Evolutionary conservation across 2,113 vertebrate genomes (phyloP).

Genomic region (Balaenoptera acutorostrata): DNA sequence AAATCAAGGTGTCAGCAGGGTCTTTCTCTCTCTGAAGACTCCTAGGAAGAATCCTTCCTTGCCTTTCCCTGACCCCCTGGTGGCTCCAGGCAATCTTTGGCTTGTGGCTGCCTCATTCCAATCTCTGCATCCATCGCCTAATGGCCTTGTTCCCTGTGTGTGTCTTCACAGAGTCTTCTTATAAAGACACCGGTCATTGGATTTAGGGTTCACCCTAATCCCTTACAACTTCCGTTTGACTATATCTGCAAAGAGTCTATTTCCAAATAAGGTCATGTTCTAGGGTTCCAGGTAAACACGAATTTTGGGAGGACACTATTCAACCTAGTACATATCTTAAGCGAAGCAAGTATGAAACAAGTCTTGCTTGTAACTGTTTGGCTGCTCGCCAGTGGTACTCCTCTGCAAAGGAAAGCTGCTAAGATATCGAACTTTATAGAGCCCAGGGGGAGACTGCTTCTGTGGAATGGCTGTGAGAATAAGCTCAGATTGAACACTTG

Average conservation of each 20-base stretch:
- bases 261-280: neutral
- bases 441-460: neutral
- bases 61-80: accelerated
- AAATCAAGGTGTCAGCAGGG: neutral
- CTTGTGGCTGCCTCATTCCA: no score
- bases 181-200: neutral
- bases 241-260: neutral
- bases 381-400: accelerated
- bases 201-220: neutral
- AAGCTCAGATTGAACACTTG: neutral
- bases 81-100: accelerated
- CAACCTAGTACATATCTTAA: neutral
- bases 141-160: accelerated
- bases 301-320: neutral
- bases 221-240: neutral
- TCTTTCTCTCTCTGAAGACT: neutral
- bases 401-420: neutral
- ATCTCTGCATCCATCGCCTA: neutral
- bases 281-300: neutral
- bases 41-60: neutral
- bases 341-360: neutral
- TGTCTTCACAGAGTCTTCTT: neutral
- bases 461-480: neutral
- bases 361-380: neutral
- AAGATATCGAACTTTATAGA: accelerated